These are phyloP conservation scores for Trichosurus vulpecula DNA, from an alignment of 2,797 vertebrate species.

Conservation along the genomic window DNA sequence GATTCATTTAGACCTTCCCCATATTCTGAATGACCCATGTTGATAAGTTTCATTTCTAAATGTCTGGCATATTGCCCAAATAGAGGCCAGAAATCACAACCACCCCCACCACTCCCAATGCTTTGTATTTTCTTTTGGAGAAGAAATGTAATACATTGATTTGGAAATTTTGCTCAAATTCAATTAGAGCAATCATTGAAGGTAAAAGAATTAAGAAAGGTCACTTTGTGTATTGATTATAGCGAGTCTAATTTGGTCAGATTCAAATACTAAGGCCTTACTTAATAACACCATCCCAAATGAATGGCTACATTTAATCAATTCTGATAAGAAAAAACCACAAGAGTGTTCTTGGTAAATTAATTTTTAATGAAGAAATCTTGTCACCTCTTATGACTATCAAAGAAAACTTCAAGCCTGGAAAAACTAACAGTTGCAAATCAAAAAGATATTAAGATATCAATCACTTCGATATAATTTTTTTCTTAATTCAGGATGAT, in stretches of 20 bases:
- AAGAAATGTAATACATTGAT: conserved; percentile 49
- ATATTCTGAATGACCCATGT: background rate
- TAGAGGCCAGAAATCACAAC: conserved; percentile 30
- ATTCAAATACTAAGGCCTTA: conserved; percentile 46
- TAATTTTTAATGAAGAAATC: conserved; percentile 58
- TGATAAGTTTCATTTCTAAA: conserved; percentile 40
- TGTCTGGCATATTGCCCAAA: background rate
- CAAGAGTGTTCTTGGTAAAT: conserved; percentile 64
- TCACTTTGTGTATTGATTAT: conserved; percentile 60
- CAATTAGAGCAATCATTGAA: conserved; percentile 44
- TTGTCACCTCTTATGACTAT: conserved; percentile 50
- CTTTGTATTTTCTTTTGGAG: conserved; percentile 35
- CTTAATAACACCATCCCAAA: conserved; percentile 58
- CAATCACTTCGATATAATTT: conserved; percentile 71
- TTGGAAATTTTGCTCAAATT: conserved; percentile 61
- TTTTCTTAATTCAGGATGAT: conserved; percentile 76
- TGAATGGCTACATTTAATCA: conserved; percentile 68
- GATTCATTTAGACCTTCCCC: conserved; percentile 49
- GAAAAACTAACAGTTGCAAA: conserved; percentile 67
- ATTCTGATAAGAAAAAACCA: conserved; percentile 43
- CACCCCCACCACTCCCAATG: background rate
- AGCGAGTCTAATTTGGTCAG: conserved; percentile 51
- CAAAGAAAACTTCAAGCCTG: conserved; percentile 58
- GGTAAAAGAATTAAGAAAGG: conserved; percentile 64
- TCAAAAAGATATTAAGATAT: conserved; percentile 67